Evolutionary conservation across 2,797 vertebrate species (phyloP).

Genomic region (Tapera naevia): DNA sequence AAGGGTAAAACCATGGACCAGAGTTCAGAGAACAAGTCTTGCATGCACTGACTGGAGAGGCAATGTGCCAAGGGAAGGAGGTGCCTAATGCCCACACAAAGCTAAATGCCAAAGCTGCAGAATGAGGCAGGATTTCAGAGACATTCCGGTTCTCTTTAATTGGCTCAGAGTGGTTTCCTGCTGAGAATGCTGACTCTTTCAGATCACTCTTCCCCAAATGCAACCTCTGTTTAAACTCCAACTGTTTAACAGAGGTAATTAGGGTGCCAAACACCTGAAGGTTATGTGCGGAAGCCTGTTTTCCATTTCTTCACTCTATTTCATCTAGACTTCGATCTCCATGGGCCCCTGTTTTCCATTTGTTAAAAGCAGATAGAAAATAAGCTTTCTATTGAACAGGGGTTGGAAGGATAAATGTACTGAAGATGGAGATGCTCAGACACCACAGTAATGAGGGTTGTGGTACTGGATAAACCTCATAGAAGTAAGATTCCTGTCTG

Average conservation of each 20-base stretch:
- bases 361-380: background rate
- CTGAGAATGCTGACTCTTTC: background rate
- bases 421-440: background rate
- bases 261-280: background rate
- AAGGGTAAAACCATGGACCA: background rate
- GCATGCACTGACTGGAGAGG: background rate
- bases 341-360: accelerated
- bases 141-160: background rate
- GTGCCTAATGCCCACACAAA: background rate
- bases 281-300: background rate
- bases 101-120: constrained; percentile 29
- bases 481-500: background rate
- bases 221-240: background rate
- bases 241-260: background rate
- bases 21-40: background rate
- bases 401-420: background rate
- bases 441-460: background rate
- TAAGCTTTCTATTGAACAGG: background rate
- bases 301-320: background rate
- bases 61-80: constrained; percentile 6
- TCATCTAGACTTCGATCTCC: background rate
- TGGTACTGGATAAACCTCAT: background rate
- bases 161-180: background rate
- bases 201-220: background rate
- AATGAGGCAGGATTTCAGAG: background rate